phyloP scores from a whole-genome alignment of 2,113 vertebrate species.

The Triplophysa siluroides region DNA sequence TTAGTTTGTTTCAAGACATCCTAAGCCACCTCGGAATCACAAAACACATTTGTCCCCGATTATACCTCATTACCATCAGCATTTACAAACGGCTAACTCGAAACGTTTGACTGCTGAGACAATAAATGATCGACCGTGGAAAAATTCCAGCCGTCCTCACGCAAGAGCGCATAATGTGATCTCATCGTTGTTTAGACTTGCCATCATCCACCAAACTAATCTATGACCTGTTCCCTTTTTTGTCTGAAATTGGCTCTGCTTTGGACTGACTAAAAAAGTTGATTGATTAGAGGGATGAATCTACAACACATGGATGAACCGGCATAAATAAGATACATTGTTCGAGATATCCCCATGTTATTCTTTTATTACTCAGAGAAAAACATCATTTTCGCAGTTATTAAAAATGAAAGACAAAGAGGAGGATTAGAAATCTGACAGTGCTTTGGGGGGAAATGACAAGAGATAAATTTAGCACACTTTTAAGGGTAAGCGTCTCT shows the following conservation, averaged over 20 bases:
- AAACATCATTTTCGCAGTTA: neutral
- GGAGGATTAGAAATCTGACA: conserved; percentile 16
- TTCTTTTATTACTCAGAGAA: neutral
- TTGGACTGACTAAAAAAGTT: conserved; percentile 50
- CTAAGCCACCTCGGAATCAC: conserved; percentile 6
- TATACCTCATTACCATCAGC: conserved; percentile 3
- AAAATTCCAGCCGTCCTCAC: conserved; percentile 9
- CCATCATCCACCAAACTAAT: conserved; percentile 37
- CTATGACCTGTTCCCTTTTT: conserved; percentile 20
- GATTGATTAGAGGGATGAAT: conserved; percentile 44
- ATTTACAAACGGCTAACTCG: neutral
- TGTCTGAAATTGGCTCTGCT: conserved; percentile 39
- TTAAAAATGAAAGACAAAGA: conserved; percentile 11
- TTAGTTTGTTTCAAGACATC: neutral
- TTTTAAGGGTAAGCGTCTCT: neutral
- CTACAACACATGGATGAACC: conserved; percentile 47
- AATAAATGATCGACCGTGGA: neutral
- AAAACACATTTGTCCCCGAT: neutral
- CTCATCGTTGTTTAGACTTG: conserved; percentile 21
- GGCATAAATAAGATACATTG: conserved; percentile 46
- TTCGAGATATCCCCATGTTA: conserved; percentile 29
- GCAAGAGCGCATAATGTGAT: conserved; percentile 2
- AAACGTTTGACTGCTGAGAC: neutral
- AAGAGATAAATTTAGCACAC: neutral
- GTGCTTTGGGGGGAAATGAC: neutral